Percentiles rank a stretch among this genome's conserved stretches.
phyloP scores from a whole-genome alignment of 2,113 vertebrate species.

The Onychostruthus taczanowskii region DNA sequence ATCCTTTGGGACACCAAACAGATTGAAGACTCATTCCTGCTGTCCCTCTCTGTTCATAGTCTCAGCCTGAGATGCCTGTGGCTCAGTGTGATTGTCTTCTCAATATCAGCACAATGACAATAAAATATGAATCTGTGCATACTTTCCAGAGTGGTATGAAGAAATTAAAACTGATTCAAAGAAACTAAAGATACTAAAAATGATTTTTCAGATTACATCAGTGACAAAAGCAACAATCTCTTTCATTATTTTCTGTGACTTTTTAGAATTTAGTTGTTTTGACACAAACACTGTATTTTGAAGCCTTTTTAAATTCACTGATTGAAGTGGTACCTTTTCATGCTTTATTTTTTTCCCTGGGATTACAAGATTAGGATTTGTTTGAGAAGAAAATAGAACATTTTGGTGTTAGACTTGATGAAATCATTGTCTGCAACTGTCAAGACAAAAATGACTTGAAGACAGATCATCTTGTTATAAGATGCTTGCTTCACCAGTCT shows the following conservation, averaged over 20 bases:
- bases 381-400: conserved; percentile 42
- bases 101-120: not conserved
- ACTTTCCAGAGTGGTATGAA: not conserved
- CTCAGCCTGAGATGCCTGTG: not conserved
- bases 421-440: conserved; percentile 60
- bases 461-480: conserved; percentile 68
- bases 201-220: not conserved
- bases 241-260: not conserved
- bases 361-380: conserved; percentile 46
- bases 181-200: not conserved
- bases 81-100: not conserved
- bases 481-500: conserved; percentile 65
- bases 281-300: not conserved
- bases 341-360: not conserved
- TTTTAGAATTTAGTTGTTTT: not conserved
- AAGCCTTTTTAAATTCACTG: not conserved
- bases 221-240: not conserved
- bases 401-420: conserved; percentile 37
- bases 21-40: not conserved
- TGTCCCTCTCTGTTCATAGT: not conserved
- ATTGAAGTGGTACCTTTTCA: conserved; percentile 13
- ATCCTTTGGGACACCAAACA: not conserved
- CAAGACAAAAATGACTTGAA: conserved; percentile 64
- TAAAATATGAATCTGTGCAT: not conserved
- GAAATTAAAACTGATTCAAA: not conserved